phyloP scores from a whole-genome alignment of 1,140 invertebrate species.

The Zaprionus ghesquierei region DNA sequence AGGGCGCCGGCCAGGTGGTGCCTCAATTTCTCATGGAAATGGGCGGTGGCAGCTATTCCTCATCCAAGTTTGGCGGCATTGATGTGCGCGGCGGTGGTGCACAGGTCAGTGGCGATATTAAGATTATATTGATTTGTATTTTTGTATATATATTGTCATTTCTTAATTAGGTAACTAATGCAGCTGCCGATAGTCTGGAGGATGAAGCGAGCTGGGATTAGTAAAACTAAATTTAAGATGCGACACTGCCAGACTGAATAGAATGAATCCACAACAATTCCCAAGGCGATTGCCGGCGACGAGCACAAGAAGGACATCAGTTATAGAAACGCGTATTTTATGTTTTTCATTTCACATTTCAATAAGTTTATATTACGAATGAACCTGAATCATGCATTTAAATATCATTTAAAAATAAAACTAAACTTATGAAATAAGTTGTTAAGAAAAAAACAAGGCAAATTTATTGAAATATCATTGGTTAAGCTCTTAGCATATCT shows the following conservation, averaged over 20 bases:
- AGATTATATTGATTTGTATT: background rate
- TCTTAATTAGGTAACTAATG: conserved; percentile 15
- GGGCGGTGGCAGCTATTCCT: conserved; percentile 66
- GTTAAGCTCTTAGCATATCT: too few relatives aligned
- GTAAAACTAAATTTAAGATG: background rate
- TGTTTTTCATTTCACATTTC: background rate
- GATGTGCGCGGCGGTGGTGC: conserved; percentile 83
- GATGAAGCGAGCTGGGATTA: conserved; percentile 50
- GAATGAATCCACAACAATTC: too few relatives aligned
- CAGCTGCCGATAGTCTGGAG: conserved; percentile 12
- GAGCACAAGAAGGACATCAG: background rate
- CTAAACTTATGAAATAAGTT: conserved; percentile 20
- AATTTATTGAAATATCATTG: background rate
- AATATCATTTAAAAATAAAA: background rate
- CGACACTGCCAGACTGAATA: background rate
- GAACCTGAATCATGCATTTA: conserved; percentile 15
- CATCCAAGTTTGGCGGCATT: conserved; percentile 83
- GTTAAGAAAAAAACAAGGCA: background rate
- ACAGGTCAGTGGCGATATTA: background rate
- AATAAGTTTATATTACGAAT: background rate
- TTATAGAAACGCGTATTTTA: background rate
- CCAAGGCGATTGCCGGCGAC: background rate
- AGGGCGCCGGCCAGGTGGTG: conserved; percentile 86
- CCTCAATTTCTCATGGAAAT: conserved; percentile 85
- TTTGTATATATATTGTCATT: background rate